A percentile compares a stretch with the other conserved stretches of the same genome.
Conservation (phyloP, 92 coral and sea anemone species). For the Heliopora coerulea region DNA sequence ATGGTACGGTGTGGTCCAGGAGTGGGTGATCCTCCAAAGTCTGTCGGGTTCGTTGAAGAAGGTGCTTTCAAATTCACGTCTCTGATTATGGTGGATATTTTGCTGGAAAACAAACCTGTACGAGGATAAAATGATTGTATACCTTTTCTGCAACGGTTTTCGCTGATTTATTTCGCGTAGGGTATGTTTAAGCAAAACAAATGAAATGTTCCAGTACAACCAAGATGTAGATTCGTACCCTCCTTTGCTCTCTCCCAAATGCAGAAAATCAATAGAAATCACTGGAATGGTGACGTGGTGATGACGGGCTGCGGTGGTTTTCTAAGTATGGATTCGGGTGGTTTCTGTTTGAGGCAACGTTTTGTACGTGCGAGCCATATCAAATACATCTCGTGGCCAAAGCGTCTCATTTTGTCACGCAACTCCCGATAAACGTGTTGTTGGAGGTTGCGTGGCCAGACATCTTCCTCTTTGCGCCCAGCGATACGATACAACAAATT, state of each 20-base stretch:
- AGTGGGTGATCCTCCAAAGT: no score
- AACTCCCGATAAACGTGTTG: constrained; percentile 4
- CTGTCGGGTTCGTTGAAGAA: no score
- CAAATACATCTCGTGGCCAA: constrained; percentile 30
- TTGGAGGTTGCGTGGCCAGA: constrained; percentile 24
- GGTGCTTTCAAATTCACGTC: no score
- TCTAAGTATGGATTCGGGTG: not conserved
- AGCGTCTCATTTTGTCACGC: constrained; percentile 28
- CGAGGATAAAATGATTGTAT: constrained; percentile 19
- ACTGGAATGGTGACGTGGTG: constrained; percentile 11
- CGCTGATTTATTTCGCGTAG: constrained; percentile 20
- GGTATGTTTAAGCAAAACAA: constrained; percentile 13
- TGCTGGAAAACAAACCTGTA: constrained; percentile 17
- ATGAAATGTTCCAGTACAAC: constrained; percentile 20
- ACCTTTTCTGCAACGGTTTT: constrained; percentile 20
- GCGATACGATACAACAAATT: constrained; percentile 1
- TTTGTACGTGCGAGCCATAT: constrained; percentile 12
- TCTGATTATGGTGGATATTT: no score
- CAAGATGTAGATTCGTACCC: constrained; percentile 20
- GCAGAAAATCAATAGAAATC: constrained; percentile 18
- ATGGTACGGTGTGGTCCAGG: no score
- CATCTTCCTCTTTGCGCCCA: not conserved
- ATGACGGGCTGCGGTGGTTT: constrained; percentile 9
- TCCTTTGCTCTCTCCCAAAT: constrained; percentile 23
- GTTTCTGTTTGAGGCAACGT: constrained; percentile 31